Percentiles rank a stretch among this genome's conserved stretches.
These are phyloP conservation scores for Muscicapa adusta DNA, from an alignment of 2,113 vertebrate genomes.

Conservation along the genomic window DNA sequence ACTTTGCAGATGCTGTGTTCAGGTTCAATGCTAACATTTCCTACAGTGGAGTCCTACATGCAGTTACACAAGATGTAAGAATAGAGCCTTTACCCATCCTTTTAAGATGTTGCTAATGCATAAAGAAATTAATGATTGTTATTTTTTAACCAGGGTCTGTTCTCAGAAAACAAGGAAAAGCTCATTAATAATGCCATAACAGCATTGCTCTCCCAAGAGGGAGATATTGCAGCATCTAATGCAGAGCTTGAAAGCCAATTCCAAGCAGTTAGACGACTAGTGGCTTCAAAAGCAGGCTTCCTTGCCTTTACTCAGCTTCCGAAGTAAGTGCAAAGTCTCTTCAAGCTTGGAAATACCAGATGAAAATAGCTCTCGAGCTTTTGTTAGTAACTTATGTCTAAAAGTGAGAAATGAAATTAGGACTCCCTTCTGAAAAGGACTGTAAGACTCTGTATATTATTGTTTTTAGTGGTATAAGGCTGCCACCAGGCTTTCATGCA, in stretches of 20 bases:
- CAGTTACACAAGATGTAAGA: constrained; percentile 98
- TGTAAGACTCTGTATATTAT: fast-evolving
- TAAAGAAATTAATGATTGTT: background rate
- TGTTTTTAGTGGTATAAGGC: background rate
- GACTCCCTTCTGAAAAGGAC: background rate
- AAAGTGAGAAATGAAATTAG: background rate
- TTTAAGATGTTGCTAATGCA: background rate
- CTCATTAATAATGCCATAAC: constrained; percentile 97
- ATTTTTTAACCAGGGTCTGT: constrained; percentile 82
- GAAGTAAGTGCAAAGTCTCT: constrained; percentile 77
- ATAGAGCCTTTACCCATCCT: background rate
- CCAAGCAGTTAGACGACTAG: constrained; percentile 92
- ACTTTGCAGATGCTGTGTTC: constrained; percentile 97
- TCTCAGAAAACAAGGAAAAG: constrained; percentile 99
- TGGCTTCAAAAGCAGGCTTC: constrained; percentile 98
- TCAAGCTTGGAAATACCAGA: background rate
- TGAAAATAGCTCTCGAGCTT: background rate
- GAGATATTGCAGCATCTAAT: constrained; percentile 82
- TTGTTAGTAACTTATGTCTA: background rate
- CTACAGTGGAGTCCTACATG: constrained; percentile 96
- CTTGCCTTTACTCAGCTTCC: constrained; percentile 97
- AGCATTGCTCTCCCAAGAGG: constrained; percentile 90
- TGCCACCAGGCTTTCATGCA: background rate
- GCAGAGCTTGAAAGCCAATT: constrained; percentile 97
- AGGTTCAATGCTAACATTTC: constrained; percentile 98